Evolutionary conservation across 2,797 vertebrate species (phyloP).

Genomic region (Chelon labrosus): DNA sequence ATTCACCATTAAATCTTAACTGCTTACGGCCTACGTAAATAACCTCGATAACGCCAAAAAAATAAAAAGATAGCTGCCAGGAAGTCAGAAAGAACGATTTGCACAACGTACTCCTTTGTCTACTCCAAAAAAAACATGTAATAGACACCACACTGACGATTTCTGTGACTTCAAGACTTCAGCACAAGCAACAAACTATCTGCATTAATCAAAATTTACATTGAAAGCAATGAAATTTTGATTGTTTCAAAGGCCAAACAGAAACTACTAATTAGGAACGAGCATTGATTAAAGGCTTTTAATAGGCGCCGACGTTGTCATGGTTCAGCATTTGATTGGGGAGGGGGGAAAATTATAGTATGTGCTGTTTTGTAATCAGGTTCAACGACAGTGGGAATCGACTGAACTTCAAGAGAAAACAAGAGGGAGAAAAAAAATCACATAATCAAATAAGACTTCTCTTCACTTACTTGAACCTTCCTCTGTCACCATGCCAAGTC

Average conservation of each 20-base stretch:
- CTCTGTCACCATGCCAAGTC: conserved; percentile 98
- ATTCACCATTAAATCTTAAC: too few species aligned
- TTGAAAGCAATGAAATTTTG: conserved; percentile 43
- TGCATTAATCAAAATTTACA: conserved; percentile 51
- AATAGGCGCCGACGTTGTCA: conserved; percentile 40
- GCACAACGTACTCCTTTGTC: conserved; percentile 1
- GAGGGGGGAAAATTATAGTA: not conserved
- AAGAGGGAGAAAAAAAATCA: not conserved
- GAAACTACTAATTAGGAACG: conserved; percentile 17
- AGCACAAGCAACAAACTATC: conserved; percentile 45
- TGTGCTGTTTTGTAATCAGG: conserved; percentile 5
- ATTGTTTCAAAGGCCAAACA: conserved; percentile 33
- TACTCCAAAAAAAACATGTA: conserved; percentile 28
- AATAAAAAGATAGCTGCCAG: too few species aligned
- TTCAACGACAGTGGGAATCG: not conserved
- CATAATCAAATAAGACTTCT: not conserved
- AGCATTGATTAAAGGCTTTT: conserved; percentile 14
- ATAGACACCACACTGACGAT: conserved; percentile 43
- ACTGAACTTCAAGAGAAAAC: conserved; percentile 6
- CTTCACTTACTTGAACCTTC: conserved; percentile 96
- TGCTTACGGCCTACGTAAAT: too few species aligned
- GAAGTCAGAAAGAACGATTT: too few species aligned
- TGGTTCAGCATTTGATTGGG: conserved; percentile 63
- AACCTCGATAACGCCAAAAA: too few species aligned
- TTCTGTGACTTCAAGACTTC: conserved; percentile 24